A percentile compares a stretch with the other conserved stretches of the same genome.
phyloP scores from a whole-genome alignment of 2,113 vertebrate genomes.

The Bubo scandiacus region DNA sequence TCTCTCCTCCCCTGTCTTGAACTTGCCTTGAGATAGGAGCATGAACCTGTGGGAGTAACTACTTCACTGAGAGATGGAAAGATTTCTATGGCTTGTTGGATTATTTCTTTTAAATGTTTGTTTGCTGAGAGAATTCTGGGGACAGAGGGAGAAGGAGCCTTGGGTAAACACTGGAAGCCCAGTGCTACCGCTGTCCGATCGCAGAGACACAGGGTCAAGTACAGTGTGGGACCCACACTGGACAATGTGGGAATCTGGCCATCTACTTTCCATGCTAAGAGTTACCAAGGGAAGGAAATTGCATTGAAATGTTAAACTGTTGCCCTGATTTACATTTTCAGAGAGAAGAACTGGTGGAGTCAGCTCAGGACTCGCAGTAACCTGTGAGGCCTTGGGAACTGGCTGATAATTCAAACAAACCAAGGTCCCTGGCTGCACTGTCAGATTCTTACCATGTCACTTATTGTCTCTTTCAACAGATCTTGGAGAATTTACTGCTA shows the following conservation, averaged over 20 bases:
- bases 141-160: background rate
- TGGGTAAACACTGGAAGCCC: constrained; percentile 14
- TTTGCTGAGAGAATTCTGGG: constrained; percentile 44
- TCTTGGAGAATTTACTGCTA: background rate
- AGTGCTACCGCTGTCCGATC: accelerated
- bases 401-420: background rate
- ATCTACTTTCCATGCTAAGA: constrained; percentile 4
- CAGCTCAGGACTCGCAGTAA: background rate
- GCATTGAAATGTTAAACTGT: constrained; percentile 22
- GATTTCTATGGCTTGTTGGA: background rate
- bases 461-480: background rate
- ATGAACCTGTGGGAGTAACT: background rate
- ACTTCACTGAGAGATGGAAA: background rate
- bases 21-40: background rate
- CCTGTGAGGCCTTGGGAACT: constrained; percentile 21
- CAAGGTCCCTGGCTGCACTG: background rate
- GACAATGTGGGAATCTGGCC: background rate
- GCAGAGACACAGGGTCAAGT: background rate
- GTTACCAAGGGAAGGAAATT: constrained; percentile 4
- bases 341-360: constrained; percentile 13
- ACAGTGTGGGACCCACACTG: background rate
- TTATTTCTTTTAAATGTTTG: background rate
- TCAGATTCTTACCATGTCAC: background rate
- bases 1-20: background rate
- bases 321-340: constrained; percentile 26